A percentile compares a stretch with the other conserved stretches of the same genome.
Conservation (phyloP, 2,888 invertebrate species). For the Agelastica alni region DNA sequence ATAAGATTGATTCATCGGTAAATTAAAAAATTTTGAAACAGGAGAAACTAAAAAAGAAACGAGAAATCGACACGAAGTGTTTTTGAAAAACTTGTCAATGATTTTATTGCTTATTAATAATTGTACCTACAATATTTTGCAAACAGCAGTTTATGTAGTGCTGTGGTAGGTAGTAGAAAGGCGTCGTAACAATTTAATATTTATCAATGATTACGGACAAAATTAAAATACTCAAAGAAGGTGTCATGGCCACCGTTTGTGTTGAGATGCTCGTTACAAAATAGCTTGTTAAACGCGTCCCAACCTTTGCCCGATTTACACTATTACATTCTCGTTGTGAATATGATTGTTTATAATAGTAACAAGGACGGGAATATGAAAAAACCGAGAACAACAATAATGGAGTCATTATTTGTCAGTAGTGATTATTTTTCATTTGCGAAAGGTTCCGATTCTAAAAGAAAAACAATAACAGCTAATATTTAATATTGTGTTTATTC, state of each 20-base stretch:
- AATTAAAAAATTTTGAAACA: too few species aligned
- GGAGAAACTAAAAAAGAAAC: too few species aligned
- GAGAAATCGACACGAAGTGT: too few species aligned
- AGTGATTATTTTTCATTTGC: neutral
- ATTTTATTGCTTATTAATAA: too few species aligned
- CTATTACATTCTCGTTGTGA: neutral
- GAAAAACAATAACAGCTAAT: too few species aligned
- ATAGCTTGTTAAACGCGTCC: neutral
- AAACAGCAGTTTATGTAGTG: too few species aligned
- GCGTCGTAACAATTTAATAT: neutral
- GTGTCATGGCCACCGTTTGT: constrained; percentile 4
- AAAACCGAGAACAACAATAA: neutral
- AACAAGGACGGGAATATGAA: neutral
- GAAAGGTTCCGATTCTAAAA: too few species aligned
- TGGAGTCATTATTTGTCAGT: neutral
- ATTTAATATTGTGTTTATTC: too few species aligned
- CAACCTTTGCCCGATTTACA: constrained; percentile 1
- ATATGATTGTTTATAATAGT: neutral
- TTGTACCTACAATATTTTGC: too few species aligned
- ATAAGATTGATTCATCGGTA: too few species aligned
- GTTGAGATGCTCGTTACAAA: constrained; percentile 4
- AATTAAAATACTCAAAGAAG: neutral
- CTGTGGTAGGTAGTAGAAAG: constrained; percentile 1
- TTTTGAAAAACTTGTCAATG: too few species aligned
- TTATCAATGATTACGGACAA: neutral